Evolutionary conservation across 2,888 invertebrate genomes (phyloP).

Genomic region (Acronicta leporina): DNA sequence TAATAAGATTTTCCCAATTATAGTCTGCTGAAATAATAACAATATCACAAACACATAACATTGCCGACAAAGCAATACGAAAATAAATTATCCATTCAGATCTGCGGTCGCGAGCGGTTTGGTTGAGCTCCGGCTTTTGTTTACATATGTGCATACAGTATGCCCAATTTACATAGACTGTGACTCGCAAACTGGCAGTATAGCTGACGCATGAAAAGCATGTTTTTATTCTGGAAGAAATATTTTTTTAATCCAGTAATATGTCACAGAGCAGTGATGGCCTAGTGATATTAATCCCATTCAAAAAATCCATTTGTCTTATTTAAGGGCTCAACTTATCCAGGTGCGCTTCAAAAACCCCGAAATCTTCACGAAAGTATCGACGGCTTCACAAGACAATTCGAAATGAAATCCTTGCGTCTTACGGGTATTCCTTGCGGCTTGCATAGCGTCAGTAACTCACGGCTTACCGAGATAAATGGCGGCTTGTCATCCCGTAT

Average conservation of each 20-base stretch:
- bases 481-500: constrained; percentile 8
- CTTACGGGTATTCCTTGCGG: constrained; percentile 2
- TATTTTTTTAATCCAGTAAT: not conserved
- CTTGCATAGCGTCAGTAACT: constrained; percentile 22
- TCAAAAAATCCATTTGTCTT: too few species aligned
- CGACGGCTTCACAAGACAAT: constrained; percentile 3
- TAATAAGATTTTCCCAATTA: too few species aligned
- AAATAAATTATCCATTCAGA: constrained; percentile 66
- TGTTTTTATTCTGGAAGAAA: constrained; percentile 1
- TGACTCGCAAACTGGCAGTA: constrained; percentile 14
- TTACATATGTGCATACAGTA: constrained; percentile 53
- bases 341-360: not conserved
- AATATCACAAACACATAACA: constrained; percentile 34
- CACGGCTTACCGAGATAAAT: constrained; percentile 38
- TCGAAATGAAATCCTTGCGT: constrained; percentile 5
- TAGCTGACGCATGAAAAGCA: not conserved
- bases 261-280: too few species aligned
- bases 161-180: constrained; percentile 51
- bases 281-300: too few species aligned
- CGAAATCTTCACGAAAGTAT: not conserved
- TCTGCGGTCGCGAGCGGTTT: constrained; percentile 42
- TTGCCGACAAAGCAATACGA: constrained; percentile 35
- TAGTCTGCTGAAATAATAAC: not conserved
- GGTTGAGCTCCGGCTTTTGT: constrained; percentile 45
- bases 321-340: too few species aligned